Evolutionary conservation across 2,888 invertebrate species (phyloP), one percentile per base, ranked within the genome.

Genomic region (Synergus japonicus): DNA sequence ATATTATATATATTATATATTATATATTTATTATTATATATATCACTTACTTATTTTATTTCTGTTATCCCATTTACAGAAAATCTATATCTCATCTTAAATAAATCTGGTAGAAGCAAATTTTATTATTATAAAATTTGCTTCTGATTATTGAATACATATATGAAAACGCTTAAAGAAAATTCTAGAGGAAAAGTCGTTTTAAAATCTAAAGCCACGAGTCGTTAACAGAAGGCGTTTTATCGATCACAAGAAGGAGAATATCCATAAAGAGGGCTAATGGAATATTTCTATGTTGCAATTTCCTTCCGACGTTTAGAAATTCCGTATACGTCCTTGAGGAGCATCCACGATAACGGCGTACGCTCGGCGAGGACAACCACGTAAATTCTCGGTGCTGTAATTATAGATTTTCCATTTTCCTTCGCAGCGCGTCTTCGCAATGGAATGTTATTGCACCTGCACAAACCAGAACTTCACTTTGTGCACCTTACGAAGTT

Each of bases 321-420:
- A 73, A 73, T 73, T 73, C 69, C 69, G n/a, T 49, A 37, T 73
- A 73, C 54, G 12, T 73, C 69, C 69, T 66, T 66, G 77, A 67
- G 83, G 76, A 80, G 80, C 73, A 76, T 81, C 63, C 78, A 67
- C 80, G 82, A 82, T 84, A 84, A 82, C 82, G 78, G 78, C 69
- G 77, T 81, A 81, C 79, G 79, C 82, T 82, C 77, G 77, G 76
- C 49, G 79, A 83, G 79, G 83, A 84, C 82, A 82, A 81, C 81
- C 80, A 81, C 81, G 82, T 83, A 83, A 79, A 82, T 82, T 83
- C 82, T 81, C 79, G 49, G 64, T 69, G 78, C 79, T 78, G 81
- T 83, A 85, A 86, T 84, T 87, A 85, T 85, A 87, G 86, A 86
- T 87, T 87, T 87, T 86, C 85, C 85, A 87, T 86, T 88, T 85